Evolutionary conservation across 2,797 vertebrate species (phyloP).

Genomic region (Dicrostonyx torquatus): DNA sequence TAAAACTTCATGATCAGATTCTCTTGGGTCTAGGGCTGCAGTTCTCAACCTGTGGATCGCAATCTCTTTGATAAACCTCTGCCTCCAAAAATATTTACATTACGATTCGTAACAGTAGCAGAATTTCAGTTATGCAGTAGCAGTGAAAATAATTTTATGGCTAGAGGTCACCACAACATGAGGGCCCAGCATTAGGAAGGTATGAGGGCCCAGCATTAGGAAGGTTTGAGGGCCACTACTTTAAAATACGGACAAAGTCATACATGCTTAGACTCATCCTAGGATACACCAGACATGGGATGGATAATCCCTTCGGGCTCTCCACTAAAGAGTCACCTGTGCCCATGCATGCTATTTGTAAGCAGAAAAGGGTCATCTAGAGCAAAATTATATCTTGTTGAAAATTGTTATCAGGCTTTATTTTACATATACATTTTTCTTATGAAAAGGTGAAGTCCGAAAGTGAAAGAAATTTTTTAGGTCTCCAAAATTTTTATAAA

Average conservation of each 20-base stretch:
- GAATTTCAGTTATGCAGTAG: background rate
- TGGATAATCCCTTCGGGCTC: background rate
- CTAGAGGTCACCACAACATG: background rate
- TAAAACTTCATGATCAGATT: background rate
- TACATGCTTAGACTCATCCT: background rate
- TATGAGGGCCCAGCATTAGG: background rate
- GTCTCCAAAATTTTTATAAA: background rate
- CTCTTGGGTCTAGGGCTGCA: background rate
- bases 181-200: too few species aligned
- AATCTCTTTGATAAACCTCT: too few species aligned
- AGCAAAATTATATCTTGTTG: background rate
- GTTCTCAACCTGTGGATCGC: background rate
- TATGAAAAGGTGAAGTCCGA: background rate
- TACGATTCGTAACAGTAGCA: background rate
- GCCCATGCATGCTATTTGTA: background rate
- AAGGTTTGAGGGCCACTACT: background rate
- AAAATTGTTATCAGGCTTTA: background rate
- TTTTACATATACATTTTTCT: constrained; percentile 9
- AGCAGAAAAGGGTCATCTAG: background rate
- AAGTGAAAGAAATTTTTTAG: background rate
- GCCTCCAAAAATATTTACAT: too few species aligned
- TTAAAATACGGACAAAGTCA: background rate
- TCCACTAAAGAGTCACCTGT: background rate
- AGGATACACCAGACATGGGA: background rate
- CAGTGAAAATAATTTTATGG: background rate